Percentiles rank a stretch among this genome's conserved stretches.
Evolutionary conservation across 2,113 vertebrate genomes (phyloP).

Genomic region (Willisornis vidua): DNA sequence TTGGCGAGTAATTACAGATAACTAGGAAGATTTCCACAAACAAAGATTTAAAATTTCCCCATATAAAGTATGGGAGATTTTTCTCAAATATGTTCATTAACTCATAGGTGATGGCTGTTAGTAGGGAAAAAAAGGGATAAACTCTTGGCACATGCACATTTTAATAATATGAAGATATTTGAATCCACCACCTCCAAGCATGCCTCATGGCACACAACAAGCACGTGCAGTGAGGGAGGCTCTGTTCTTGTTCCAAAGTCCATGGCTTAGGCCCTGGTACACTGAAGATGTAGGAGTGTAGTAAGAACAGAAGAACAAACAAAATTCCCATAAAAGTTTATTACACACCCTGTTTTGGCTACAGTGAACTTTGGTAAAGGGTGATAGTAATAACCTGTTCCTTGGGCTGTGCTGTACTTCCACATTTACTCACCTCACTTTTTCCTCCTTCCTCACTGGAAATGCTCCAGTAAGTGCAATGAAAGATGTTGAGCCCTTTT

Average conservation of each 20-base stretch:
- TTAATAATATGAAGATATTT: neutral
- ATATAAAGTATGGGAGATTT: neutral
- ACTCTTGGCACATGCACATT: neutral
- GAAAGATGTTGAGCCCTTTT: neutral
- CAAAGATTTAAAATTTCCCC: neutral
- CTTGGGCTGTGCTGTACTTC: neutral
- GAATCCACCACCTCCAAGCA: neutral
- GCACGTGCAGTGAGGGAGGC: neutral
- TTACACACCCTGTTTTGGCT: neutral
- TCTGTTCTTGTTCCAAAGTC: slow-evolving; percentile 11
- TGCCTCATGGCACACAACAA: neutral
- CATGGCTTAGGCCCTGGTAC: neutral
- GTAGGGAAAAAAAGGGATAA: neutral
- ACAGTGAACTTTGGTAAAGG: neutral
- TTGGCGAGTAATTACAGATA: neutral
- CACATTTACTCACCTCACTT: neutral
- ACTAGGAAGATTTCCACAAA: neutral
- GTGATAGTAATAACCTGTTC: neutral
- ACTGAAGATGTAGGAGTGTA: neutral
- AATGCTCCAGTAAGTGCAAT: neutral
- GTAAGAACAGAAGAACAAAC: neutral
- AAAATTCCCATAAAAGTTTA: slow-evolving; percentile 23
- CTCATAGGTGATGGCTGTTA: neutral
- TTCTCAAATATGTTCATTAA: neutral
- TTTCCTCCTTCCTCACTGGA: neutral